These are phyloP conservation scores for Pseudochromis fuscus DNA, from an alignment of 2,797 vertebrate species.

Conservation along the genomic window DNA sequence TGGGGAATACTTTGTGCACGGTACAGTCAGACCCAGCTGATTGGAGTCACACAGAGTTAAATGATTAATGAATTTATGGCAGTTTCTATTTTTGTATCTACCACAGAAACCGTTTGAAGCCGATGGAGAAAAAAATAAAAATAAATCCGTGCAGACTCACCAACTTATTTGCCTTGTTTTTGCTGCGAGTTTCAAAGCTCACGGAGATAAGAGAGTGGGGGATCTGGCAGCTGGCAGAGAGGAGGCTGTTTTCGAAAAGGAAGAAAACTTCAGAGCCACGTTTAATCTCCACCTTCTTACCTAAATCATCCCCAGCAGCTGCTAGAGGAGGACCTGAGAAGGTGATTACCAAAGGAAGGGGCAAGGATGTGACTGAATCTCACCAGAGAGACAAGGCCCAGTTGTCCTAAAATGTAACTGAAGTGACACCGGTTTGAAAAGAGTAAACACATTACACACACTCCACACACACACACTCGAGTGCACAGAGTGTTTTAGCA, in stretches of 20 bases:
- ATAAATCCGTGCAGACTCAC: constrained; percentile 20
- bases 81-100: constrained; percentile 70
- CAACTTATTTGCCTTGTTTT: constrained; percentile 71
- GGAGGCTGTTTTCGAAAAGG: constrained; percentile 67
- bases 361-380: constrained; percentile 39
- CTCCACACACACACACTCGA: constrained; percentile 9
- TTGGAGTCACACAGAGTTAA: constrained; percentile 61
- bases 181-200: constrained; percentile 54
- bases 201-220: constrained; percentile 58
- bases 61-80: constrained; percentile 72
- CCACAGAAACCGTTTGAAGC: constrained; percentile 54
- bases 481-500: constrained; percentile 18
- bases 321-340: constrained; percentile 62
- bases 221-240: constrained; percentile 72
- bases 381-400: constrained; percentile 16
- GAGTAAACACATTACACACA: constrained; percentile 3
- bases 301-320: constrained; percentile 74
- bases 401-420: constrained; percentile 25
- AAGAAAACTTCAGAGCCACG: constrained; percentile 72
- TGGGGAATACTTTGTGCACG: constrained; percentile 61
- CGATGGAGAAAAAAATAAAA: not conserved
- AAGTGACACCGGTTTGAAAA: constrained; percentile 30
- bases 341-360: constrained; percentile 56
- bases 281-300: constrained; percentile 75
- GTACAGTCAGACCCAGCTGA: constrained; percentile 65